Conservation (phyloP, 2,797 vertebrate genomes). For the Bradypus variegatus region DNA sequence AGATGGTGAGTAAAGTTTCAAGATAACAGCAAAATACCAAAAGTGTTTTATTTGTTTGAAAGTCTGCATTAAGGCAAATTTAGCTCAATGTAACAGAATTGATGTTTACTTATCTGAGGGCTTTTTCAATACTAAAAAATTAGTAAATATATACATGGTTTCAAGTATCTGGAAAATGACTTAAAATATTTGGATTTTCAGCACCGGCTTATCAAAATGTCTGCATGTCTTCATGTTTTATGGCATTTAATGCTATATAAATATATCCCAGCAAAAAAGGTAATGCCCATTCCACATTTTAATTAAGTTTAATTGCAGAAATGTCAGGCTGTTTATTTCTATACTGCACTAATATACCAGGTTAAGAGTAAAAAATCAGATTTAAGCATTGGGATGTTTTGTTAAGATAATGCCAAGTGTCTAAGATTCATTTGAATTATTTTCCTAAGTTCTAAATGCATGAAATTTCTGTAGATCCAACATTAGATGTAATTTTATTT, state of each 20-base stretch:
- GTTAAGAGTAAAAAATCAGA: neutral
- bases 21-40: neutral
- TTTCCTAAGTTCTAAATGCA: neutral
- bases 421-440: neutral
- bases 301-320: constrained; percentile 7
- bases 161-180: neutral
- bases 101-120: neutral
- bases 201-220: neutral
- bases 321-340: neutral
- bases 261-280: neutral
- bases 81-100: neutral
- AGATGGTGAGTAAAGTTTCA: too few relatives aligned
- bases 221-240: neutral
- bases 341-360: neutral
- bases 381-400: neutral
- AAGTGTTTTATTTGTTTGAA: neutral
- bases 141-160: neutral
- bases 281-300: neutral
- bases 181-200: neutral
- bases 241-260: neutral
- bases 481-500: neutral
- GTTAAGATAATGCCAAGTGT: neutral
- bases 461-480: neutral
- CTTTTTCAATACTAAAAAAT: neutral
- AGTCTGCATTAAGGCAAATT: neutral